Percentiles rank a stretch among this genome's conserved stretches.
These are phyloP conservation scores for Paramisgurnus dabryanus DNA, from an alignment of 2,113 vertebrate species.

Conservation along the genomic window DNA sequence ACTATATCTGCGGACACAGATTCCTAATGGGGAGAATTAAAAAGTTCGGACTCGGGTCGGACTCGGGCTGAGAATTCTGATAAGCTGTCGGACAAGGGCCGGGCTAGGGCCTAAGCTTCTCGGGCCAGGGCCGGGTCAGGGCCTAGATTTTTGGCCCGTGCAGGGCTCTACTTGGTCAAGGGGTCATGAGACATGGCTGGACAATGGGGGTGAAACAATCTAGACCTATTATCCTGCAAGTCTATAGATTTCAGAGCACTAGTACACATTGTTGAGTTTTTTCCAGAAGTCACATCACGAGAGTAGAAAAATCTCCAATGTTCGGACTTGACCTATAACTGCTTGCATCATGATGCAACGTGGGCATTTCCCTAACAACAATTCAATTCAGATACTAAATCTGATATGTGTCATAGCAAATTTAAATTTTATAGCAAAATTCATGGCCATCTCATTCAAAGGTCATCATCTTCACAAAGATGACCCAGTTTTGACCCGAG, in stretches of 20 bases:
- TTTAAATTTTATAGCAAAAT: neutral
- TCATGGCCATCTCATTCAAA: neutral
- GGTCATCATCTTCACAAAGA: neutral
- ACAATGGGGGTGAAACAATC: slow-evolving; percentile 61
- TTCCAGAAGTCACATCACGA: slow-evolving; percentile 19
- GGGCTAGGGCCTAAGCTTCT: too few relatives aligned
- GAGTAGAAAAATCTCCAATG: slow-evolving; percentile 39
- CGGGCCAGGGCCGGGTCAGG: too few relatives aligned
- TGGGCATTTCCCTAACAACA: slow-evolving; percentile 29
- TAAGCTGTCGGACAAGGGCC: too few relatives aligned
- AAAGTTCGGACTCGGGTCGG: too few relatives aligned
- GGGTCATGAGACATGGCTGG: slow-evolving; percentile 65
- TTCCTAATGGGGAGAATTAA: too few relatives aligned
- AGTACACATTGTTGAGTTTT: slow-evolving; percentile 47
- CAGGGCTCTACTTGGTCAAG: slow-evolving; percentile 66
- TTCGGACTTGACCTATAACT: slow-evolving; percentile 41
- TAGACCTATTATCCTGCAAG: slow-evolving; percentile 53
- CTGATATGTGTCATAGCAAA: neutral
- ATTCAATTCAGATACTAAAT: too few relatives aligned
- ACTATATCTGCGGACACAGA: too few relatives aligned
- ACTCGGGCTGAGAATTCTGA: too few relatives aligned
- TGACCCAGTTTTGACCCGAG: slow-evolving; percentile 65
- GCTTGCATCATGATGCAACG: slow-evolving; percentile 28
- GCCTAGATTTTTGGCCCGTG: too few relatives aligned
- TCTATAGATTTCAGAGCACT: slow-evolving; percentile 54